Evolutionary conservation across 2,888 invertebrate genomes (phyloP).

Genomic region (Antheraea yamamai): DNA sequence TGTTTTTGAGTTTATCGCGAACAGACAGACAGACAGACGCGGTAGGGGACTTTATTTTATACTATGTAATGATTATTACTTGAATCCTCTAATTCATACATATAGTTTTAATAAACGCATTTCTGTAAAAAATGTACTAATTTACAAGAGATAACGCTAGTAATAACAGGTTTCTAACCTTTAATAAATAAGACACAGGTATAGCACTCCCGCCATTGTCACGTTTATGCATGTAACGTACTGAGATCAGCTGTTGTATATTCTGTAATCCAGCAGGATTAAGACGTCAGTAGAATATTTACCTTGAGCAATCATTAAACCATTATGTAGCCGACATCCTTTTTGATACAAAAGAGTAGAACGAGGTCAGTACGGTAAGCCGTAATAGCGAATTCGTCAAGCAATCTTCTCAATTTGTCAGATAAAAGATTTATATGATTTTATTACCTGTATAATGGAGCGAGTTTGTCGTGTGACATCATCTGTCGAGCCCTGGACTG

Average conservation of each 20-base stretch:
- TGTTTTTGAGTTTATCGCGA: too few species aligned
- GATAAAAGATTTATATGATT: slow-evolving; percentile 25
- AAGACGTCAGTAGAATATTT: not conserved
- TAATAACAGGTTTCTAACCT: too few species aligned
- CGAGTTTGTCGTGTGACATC: slow-evolving; percentile 87
- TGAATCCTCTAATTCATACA: too few species aligned
- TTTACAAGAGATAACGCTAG: too few species aligned
- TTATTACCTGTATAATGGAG: slow-evolving; percentile 86
- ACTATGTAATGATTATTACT: too few species aligned
- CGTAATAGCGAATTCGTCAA: not conserved
- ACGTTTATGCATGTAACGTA: not conserved
- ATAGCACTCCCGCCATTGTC: too few species aligned
- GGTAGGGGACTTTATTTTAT: too few species aligned
- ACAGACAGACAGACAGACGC: too few species aligned
- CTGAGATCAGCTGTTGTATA: not conserved
- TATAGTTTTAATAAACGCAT: too few species aligned
- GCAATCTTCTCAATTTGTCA: not conserved
- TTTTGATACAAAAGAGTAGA: slow-evolving; percentile 28
- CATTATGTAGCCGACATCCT: slow-evolving; percentile 23
- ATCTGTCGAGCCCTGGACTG: slow-evolving; percentile 89
- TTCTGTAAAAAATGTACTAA: too few species aligned
- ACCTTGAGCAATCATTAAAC: not conserved
- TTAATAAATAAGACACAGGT: too few species aligned
- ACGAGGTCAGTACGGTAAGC: slow-evolving; percentile 24
- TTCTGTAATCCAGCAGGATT: not conserved